Base-by-base conservation (phyloP, 2,797 vertebrate genomes). In the Glossophaga mutica region DNA sequence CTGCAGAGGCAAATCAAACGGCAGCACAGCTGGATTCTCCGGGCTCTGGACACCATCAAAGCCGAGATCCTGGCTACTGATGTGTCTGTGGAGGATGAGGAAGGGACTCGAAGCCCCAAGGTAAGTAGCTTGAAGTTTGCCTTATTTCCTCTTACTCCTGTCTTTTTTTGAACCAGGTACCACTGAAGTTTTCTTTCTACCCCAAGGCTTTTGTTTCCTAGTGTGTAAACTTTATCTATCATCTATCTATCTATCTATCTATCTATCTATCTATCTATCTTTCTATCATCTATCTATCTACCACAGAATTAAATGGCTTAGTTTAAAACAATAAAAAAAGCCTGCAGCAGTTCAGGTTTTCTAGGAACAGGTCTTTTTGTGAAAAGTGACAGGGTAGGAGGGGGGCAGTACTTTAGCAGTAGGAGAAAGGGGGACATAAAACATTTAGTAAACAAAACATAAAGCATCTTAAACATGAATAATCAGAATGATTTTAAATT, bases 11-110 rank as follows among this genome's bases (percentile, higher is more conserved):
- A 99, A 99, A 99, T 99, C 98, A 99, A 99, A 97, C 99, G 99
- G 96, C 99, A 99, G 97, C 99, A 99, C 98, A 98, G 99, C 98
- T 99, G 99, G 99, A 99, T 99, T 99, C 99, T 99, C 97, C 98
- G 99, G 96, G 98, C 99, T 89, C 99, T 99, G 96, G 99, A 99
- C 96, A 98, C 98, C 99, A 98, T 99, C 98, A 99, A 99, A 99
- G 98, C 99, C 34, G 99, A 99, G 98, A 99, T 99, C 97, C 98
- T 99, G 98, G 98, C 98, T 98, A 98, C 98, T 98, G 98, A 99
- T 98, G 98, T 98, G 97, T 97, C 98, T 98, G 97, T 90, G 97
- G 98, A 98, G 97, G 98, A 97, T 95, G 98, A 98, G 98, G 98
- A 98, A 98, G 98, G 97, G 97, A 98, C 97, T 93, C 97, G 98